Evolutionary conservation across 2,888 invertebrate genomes (phyloP), one percentile per base, ranked within the genome.

Genomic region (Sphaerophoria taeniata): DNA sequence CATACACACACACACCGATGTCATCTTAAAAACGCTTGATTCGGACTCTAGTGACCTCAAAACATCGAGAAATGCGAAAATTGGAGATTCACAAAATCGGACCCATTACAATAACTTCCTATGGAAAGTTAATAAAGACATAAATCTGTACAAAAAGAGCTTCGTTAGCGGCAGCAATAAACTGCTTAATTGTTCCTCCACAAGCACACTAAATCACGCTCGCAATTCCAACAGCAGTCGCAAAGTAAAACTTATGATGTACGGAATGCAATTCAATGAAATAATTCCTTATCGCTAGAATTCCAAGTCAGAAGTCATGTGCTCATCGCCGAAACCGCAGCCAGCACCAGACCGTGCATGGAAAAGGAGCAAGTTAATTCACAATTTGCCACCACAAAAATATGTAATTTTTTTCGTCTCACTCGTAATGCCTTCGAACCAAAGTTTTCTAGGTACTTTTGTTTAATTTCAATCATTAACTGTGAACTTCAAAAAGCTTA

Each of bases 251-350:
- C 84, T 69, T 55, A 76, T 85, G 72, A 85, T 85, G 80, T 80
- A 85, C 80, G 80, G 24, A 85, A 85, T 76, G 80, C 80, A 85
- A 85, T 85, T 85, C 76, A 72, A 85, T 65, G 76, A 76, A 80
- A 75, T 80, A 75, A 80, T 85, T 80, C 70, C 65, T 33, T 67
- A 49, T 61, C 45, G 16, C 31, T 34, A 65, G 16, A 33, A 45
- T n/a, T 4, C 7, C 12, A 34, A 56, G 1, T 11, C 16, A 36
- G 36, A 39, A 9, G 9, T 9, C 0, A 9, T 11, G 9, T 43
- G 6, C 43, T 43, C 9, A 11, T 12, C 0, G 6, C 24, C 24
- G 24, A n/a, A n/a, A n/a, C 24, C 24, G 24, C 24, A 24, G 24
- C 24, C 2, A 24, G 16, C 39, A 69, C 72, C 49, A 56, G 77